Conservation (phyloP, 2,888 invertebrate species). For the Drosophila leonis region DNA sequence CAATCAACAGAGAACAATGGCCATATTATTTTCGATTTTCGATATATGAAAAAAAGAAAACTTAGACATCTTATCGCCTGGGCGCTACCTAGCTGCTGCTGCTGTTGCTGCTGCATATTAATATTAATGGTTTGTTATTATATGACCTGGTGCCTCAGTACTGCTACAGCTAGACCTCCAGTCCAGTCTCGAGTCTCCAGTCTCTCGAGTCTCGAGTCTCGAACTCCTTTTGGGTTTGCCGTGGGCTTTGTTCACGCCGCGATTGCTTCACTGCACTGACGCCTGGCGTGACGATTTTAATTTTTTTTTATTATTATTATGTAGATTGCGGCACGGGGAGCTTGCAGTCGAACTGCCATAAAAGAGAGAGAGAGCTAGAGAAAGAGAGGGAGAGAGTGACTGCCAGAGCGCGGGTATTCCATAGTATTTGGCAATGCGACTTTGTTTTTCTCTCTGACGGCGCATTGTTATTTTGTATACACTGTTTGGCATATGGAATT, state of each 20-base stretch:
- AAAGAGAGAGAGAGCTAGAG: not conserved
- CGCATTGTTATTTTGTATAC: conserved; percentile 10
- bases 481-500: not conserved
- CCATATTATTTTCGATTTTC: conserved; percentile 62
- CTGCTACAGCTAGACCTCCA: conserved; percentile 19
- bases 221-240: conserved; percentile 65
- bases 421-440: conserved; percentile 22
- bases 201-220: conserved; percentile 1
- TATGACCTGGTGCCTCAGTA: conserved; percentile 70
- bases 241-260: conserved; percentile 73
- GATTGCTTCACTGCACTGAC: conserved; percentile 75
- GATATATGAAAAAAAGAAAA: conserved; percentile 47
- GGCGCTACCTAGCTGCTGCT: conserved; percentile 32
- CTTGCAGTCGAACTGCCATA: conserved; percentile 58
- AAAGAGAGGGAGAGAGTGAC: not conserved
- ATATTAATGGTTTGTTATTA: conserved; percentile 80
- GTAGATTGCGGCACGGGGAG: conserved; percentile 66
- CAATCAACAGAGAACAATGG: conserved; percentile 63
- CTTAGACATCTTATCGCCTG: conserved; percentile 56
- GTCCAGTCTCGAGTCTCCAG: conserved; percentile 28
- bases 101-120: conserved; percentile 55
- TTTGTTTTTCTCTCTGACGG: not conserved
- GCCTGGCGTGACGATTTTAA: conserved; percentile 84
- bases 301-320: conserved; percentile 73
- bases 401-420: conserved; percentile 16